These are phyloP conservation scores for Spicauda simplicius DNA, from an alignment of 2,888 invertebrate genomes.

Conservation along the genomic window DNA sequence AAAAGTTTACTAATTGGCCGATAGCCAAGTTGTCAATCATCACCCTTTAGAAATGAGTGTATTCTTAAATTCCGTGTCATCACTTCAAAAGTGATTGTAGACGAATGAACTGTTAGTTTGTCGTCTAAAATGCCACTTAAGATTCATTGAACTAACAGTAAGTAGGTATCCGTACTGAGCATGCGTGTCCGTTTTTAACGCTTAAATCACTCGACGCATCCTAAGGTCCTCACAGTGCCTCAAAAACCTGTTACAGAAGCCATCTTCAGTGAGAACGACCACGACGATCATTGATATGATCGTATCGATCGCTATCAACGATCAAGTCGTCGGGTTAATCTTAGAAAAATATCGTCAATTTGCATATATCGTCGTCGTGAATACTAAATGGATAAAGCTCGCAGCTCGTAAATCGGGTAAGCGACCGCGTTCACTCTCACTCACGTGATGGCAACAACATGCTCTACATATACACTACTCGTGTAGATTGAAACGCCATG, in stretches of 20 bases:
- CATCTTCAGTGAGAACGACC: background rate
- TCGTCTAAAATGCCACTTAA: background rate
- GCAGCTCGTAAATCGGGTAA: background rate
- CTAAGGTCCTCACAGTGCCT: background rate
- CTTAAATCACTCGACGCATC: background rate
- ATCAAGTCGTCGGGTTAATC: background rate
- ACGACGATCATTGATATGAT: background rate
- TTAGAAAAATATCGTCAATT: background rate
- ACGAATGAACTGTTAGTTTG: background rate
- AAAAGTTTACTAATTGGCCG: too few relatives aligned
- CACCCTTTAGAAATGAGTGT: background rate
- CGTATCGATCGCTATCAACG: background rate
- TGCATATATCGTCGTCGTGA: background rate
- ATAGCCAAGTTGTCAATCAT: too few relatives aligned
- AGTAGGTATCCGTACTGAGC: background rate
- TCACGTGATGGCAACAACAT: slow-evolving; percentile 1
- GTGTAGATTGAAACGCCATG: background rate
- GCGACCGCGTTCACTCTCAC: slow-evolving; percentile 1
- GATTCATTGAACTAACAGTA: background rate
- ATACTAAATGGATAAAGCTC: background rate
- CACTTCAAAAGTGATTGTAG: background rate
- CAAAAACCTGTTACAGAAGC: slow-evolving; percentile 3
- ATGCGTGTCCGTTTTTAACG: background rate
- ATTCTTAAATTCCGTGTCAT: background rate
- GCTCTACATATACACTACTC: background rate